These are phyloP conservation scores for Trichechus manatus DNA, from an alignment of 2,113 vertebrate species.

Conservation along the genomic window DNA sequence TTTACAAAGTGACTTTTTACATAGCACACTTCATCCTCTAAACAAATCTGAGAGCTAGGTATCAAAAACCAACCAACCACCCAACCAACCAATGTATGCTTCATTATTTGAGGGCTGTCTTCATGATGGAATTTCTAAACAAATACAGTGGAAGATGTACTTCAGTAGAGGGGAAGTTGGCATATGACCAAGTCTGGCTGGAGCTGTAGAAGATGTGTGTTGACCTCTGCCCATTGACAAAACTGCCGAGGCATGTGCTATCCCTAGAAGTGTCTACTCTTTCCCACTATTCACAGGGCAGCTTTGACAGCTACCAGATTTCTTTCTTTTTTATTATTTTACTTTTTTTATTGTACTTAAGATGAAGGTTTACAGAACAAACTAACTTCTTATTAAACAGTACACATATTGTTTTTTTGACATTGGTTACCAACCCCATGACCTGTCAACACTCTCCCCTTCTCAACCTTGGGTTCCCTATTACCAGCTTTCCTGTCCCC, in stretches of 20 bases:
- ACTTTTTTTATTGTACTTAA: too few species aligned
- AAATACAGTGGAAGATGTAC: neutral
- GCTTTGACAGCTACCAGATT: neutral
- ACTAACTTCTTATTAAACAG: too few species aligned
- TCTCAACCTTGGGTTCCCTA: too few species aligned
- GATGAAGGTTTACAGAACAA: too few species aligned
- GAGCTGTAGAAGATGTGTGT: neutral
- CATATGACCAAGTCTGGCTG: neutral
- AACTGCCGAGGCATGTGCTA: neutral
- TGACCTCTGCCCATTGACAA: neutral
- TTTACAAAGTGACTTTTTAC: neutral
- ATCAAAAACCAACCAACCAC: neutral
- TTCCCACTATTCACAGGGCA: neutral
- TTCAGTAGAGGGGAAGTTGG: constrained; percentile 26
- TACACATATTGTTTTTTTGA: too few species aligned
- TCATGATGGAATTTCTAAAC: neutral
- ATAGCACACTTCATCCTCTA: neutral
- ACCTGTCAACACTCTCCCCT: too few species aligned
- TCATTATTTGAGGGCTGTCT: neutral
- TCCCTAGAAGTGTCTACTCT: accelerated
- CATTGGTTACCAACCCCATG: too few species aligned
- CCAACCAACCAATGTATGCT: neutral
- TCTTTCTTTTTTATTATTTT: too few species aligned
- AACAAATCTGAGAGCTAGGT: neutral
- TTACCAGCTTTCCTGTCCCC: too few species aligned